phyloP scores from a whole-genome alignment of 2,113 vertebrate genomes.

The Macheiramphus alcinus region DNA sequence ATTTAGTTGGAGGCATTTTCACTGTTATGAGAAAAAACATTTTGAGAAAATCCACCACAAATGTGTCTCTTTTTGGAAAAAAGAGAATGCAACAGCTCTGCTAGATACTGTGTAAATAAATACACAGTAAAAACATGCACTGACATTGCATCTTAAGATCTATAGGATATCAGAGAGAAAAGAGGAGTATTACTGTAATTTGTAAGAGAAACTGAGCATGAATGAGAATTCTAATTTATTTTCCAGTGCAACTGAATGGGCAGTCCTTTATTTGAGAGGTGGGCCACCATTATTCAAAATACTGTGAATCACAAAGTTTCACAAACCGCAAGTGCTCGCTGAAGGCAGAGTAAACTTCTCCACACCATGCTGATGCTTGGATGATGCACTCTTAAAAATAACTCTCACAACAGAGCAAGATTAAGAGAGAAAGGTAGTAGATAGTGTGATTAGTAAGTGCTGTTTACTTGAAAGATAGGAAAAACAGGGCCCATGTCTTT shows the following conservation, averaged over 20 bases:
- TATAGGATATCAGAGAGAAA: not conserved
- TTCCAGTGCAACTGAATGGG: not conserved
- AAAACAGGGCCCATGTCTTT: not conserved
- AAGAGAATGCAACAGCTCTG: not conserved
- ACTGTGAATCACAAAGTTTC: not conserved
- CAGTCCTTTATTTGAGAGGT: not conserved
- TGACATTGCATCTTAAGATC: not conserved
- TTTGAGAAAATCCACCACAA: not conserved
- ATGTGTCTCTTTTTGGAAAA: not conserved
- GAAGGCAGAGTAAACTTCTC: not conserved
- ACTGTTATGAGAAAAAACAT: not conserved
- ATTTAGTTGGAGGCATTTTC: not conserved
- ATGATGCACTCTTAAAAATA: not conserved
- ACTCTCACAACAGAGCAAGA: not conserved
- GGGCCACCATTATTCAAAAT: not conserved
- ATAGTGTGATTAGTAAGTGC: not conserved
- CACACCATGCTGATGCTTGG: not conserved
- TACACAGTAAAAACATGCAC: not conserved
- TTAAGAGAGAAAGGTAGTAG: not conserved
- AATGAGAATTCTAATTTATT: not conserved
- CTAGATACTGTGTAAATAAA: not conserved
- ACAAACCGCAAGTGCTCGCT: not conserved
- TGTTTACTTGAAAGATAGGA: not conserved
- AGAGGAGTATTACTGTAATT: not conserved
- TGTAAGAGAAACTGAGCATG: not conserved